Conservation (phyloP, 2,113 vertebrate species). For the Desmodus rotundus region DNA sequence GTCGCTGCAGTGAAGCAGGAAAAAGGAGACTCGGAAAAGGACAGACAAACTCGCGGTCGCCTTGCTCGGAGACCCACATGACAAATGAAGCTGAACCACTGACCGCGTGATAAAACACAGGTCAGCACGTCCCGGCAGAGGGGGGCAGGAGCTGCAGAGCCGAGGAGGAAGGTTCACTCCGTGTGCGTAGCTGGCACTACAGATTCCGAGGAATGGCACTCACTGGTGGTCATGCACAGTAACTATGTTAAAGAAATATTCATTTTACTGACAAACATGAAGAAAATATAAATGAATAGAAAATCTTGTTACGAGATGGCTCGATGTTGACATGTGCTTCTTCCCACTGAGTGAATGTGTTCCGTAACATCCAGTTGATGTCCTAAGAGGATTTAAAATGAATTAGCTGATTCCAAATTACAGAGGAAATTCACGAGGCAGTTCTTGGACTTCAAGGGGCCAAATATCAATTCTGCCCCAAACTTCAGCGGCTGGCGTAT, state of each 20-base stretch:
- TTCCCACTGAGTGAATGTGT: background rate
- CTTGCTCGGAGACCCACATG: background rate
- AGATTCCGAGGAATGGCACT: too few species aligned
- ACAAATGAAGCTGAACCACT: rapidly evolving
- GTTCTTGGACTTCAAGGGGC: background rate
- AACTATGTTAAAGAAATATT: background rate
- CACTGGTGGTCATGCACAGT: background rate
- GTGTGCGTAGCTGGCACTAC: background rate
- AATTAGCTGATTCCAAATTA: background rate
- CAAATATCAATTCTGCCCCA: background rate
- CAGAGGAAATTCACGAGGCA: background rate
- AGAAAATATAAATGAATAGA: background rate
- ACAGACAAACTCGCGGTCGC: background rate
- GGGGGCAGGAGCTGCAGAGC: background rate
- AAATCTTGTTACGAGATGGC: background rate
- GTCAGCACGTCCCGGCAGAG: background rate
- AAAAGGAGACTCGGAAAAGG: background rate
- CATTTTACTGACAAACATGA: background rate
- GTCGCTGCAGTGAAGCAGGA: background rate
- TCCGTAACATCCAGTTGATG: background rate
- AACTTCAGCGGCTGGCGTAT: background rate
- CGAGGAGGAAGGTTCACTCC: background rate
- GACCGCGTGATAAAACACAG: background rate
- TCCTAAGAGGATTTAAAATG: background rate
- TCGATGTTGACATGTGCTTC: background rate